Evolutionary conservation across 2,888 invertebrate species (phyloP).

Genomic region (Drosophila anomalata): DNA sequence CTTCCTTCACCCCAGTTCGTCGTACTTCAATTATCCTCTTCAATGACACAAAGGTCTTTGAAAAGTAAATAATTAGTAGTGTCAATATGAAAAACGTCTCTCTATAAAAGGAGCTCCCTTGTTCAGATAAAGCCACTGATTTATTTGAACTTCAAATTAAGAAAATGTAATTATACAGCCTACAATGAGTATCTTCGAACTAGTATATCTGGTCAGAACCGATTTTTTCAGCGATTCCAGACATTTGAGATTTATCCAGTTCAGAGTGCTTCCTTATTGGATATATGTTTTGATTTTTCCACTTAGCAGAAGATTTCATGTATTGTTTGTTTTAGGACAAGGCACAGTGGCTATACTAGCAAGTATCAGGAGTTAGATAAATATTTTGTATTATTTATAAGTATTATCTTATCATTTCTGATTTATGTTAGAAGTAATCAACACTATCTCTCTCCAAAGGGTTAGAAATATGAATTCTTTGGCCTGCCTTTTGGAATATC

Average conservation of each 20-base stretch:
- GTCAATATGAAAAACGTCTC: not conserved
- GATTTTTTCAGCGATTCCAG: slow-evolving; percentile 51
- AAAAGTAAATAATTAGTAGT: not conserved
- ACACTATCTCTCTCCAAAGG: too few species aligned
- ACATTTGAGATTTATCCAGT: slow-evolving; percentile 11
- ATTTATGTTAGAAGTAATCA: not conserved
- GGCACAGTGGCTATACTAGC: slow-evolving; percentile 17
- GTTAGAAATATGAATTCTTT: not conserved
- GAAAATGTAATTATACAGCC: slow-evolving; percentile 32
- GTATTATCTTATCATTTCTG: not conserved
- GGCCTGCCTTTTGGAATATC: not conserved
- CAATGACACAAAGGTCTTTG: not conserved
- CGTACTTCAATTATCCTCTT: slow-evolving; percentile 1
- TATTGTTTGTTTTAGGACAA: slow-evolving; percentile 4
- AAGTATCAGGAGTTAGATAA: not conserved
- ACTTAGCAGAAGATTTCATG: slow-evolving; percentile 29
- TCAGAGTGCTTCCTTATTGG: slow-evolving; percentile 62
- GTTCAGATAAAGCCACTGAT: slow-evolving; percentile 35
- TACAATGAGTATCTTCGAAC: slow-evolving; percentile 38
- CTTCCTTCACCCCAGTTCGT: slow-evolving; percentile 16
- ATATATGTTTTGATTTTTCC: slow-evolving; percentile 57
- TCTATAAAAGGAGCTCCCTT: slow-evolving; percentile 42
- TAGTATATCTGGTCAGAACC: slow-evolving; percentile 67
- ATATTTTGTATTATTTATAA: not conserved
- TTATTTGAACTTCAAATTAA: slow-evolving; percentile 40